These are phyloP conservation scores for Deroptyus accipitrinus DNA, from an alignment of 2,113 vertebrate species.

Conservation along the genomic window DNA sequence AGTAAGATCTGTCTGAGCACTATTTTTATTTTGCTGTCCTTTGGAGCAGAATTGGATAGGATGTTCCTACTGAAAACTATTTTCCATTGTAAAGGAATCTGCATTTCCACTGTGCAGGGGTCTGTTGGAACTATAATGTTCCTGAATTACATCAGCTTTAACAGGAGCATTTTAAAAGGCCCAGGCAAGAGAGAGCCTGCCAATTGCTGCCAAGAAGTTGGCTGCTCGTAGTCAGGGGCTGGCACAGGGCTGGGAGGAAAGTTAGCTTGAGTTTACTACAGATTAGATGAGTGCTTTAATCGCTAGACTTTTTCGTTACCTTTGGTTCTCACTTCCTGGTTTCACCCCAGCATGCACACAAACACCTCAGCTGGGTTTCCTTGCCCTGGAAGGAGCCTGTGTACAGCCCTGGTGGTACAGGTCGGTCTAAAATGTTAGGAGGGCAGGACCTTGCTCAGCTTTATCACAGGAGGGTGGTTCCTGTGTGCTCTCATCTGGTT, in stretches of 20 bases:
- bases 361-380: not conserved
- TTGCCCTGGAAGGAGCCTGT: not conserved
- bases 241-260: not conserved
- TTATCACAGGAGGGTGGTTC: not conserved
- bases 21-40: not conserved
- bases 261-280: not conserved
- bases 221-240: not conserved
- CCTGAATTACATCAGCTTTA: not conserved
- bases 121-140: not conserved
- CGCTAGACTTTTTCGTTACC: fast-evolving
- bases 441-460: not conserved
- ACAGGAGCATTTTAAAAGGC: not conserved
- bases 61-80: not conserved
- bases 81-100: not conserved
- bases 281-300: not conserved
- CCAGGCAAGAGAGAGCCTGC: not conserved
- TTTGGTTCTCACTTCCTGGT: not conserved
- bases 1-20: not conserved
- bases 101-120: not conserved
- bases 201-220: fast-evolving
- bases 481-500: not conserved
- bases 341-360: not conserved
- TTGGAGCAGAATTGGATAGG: not conserved
- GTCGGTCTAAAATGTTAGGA: not conserved
- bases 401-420: not conserved